Evolutionary conservation across 2,888 invertebrate genomes (phyloP).

Genomic region (Villa cingulata): DNA sequence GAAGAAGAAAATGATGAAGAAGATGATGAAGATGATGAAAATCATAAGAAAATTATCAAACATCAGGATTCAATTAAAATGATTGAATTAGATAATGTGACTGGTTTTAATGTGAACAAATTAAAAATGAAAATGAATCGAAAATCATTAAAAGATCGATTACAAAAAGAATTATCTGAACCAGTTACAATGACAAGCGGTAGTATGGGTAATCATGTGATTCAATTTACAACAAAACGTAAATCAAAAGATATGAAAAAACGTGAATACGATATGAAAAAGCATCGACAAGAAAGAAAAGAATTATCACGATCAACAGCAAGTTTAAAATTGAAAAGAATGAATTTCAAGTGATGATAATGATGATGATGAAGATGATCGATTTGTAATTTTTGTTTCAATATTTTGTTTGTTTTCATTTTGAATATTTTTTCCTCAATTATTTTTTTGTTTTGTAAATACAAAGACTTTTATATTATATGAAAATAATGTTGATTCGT

Average conservation of each 20-base stretch:
- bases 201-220: slow-evolving; percentile 59
- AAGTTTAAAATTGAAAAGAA: slow-evolving; percentile 33
- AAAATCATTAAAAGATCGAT: slow-evolving; percentile 51
- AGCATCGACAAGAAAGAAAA: slow-evolving; percentile 56
- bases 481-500: too few relatives aligned
- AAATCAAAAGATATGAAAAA: slow-evolving; percentile 42
- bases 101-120: slow-evolving; percentile 44
- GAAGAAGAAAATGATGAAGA: slow-evolving; percentile 29
- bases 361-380: too few relatives aligned
- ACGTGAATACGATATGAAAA: slow-evolving; percentile 46
- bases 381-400: too few relatives aligned
- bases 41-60: too few relatives aligned
- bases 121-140: slow-evolving; percentile 20
- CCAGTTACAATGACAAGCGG: slow-evolving; percentile 39
- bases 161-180: background rate
- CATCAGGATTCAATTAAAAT: slow-evolving; percentile 48
- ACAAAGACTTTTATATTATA: too few relatives aligned
- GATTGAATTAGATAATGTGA: slow-evolving; percentile 46
- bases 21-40: slow-evolving; percentile 17
- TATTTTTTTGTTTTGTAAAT: too few relatives aligned
- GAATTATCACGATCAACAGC: slow-evolving; percentile 46
- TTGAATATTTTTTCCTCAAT: too few relatives aligned
- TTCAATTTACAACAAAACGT: slow-evolving; percentile 57
- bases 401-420: too few relatives aligned
- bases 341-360: too few relatives aligned